A percentile compares a stretch with the other conserved stretches of the same genome.
Evolutionary conservation across 2,797 vertebrate species (phyloP).

Genomic region (Hafferia zeledoni): DNA sequence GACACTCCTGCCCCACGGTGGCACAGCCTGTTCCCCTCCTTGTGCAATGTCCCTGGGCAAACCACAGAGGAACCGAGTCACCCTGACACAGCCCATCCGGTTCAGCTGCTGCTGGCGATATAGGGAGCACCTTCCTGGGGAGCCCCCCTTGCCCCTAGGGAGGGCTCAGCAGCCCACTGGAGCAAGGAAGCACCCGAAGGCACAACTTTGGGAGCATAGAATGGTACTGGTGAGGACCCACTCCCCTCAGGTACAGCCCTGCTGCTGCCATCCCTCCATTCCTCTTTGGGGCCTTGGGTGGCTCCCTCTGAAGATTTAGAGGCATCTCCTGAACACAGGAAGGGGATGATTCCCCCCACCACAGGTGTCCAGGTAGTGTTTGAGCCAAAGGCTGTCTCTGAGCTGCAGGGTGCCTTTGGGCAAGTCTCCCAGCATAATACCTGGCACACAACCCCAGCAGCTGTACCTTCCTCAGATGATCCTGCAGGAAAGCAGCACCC

Average conservation of each 20-base stretch:
- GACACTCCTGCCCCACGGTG: rapidly evolving
- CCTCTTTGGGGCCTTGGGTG: rapidly evolving
- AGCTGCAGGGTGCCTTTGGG: not conserved
- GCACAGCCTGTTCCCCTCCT: not conserved
- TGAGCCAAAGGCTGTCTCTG: not conserved
- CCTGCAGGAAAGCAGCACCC: not conserved
- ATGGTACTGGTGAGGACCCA: rapidly evolving
- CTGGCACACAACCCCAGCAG: not conserved
- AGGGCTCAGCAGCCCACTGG: not conserved
- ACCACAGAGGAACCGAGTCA: slow-evolving; percentile 50
- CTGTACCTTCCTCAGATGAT: rapidly evolving
- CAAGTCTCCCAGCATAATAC: rapidly evolving
- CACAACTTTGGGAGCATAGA: rapidly evolving
- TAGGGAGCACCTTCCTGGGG: not conserved
- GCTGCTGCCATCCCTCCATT: rapidly evolving
- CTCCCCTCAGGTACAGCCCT: rapidly evolving
- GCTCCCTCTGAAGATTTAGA: not conserved
- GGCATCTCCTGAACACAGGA: not conserved
- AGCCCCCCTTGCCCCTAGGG: rapidly evolving
- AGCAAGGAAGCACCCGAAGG: rapidly evolving
- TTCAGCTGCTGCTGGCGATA: not conserved
- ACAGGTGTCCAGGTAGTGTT: not conserved
- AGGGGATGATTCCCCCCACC: not conserved
- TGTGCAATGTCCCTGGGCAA: not conserved
- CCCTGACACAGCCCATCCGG: not conserved